Percentiles rank a stretch among this genome's conserved stretches.
phyloP scores from a whole-genome alignment of 2,888 invertebrate genomes.

The Nymphalis c-album region DNA sequence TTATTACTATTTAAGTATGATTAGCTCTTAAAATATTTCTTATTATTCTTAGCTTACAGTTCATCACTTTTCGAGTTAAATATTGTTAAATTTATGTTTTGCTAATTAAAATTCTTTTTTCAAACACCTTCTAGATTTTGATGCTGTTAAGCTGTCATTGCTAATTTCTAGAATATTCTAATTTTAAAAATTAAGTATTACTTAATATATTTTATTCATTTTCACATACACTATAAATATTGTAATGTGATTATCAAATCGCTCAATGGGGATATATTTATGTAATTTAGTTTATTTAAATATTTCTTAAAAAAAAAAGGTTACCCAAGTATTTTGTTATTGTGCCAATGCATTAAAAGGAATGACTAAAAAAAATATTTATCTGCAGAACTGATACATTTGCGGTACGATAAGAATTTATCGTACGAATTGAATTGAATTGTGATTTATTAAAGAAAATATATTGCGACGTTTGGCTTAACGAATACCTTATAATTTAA shows the following conservation, averaged over 20 bases:
- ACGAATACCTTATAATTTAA: constrained; percentile 47
- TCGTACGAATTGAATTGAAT: constrained; percentile 29
- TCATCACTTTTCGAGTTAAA: constrained; percentile 2
- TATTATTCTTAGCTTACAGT: constrained; percentile 11
- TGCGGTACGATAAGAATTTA: background rate
- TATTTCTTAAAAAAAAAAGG: constrained; percentile 18
- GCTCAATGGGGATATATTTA: constrained; percentile 38
- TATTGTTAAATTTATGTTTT: background rate
- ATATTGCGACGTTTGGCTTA: constrained; percentile 54
- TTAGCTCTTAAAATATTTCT: constrained; percentile 14
- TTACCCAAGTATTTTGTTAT: constrained; percentile 35
- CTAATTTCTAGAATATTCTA: constrained; percentile 27
- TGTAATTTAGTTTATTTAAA: constrained; percentile 36
- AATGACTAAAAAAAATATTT: constrained; percentile 18
- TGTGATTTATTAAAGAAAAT: background rate
- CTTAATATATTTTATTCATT: constrained; percentile 36
- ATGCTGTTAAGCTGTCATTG: constrained; percentile 14
- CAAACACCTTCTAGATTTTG: constrained; percentile 11
- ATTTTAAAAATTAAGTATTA: constrained; percentile 36
- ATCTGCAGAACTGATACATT: constrained; percentile 38
- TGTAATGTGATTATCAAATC: constrained; percentile 35
- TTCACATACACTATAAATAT: constrained; percentile 20
- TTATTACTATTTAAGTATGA: constrained; percentile 19
- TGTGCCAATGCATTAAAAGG: constrained; percentile 38
- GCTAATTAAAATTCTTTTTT: constrained; percentile 5